phyloP scores from a whole-genome alignment of 2,113 vertebrate species.

The Rattus rattus region DNA sequence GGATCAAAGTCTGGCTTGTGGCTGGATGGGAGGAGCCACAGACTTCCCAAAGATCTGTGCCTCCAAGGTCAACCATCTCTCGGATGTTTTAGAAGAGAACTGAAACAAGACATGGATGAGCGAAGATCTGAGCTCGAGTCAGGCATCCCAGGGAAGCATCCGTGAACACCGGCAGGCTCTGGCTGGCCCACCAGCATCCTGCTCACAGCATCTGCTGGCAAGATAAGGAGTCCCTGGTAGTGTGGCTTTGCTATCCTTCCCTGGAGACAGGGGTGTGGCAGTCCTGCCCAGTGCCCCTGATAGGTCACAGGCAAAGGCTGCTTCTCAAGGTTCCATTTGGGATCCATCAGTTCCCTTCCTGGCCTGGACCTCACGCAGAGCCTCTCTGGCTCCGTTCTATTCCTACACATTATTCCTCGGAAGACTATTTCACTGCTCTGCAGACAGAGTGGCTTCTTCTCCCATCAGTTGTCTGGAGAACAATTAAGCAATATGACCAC shows the following conservation, averaged over 20 bases:
- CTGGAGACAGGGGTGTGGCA: rapidly evolving
- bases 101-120: neutral
- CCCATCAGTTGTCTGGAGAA: neutral
- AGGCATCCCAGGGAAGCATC: conserved; percentile 2
- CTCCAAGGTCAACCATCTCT: neutral
- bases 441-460: neutral
- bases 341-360: no score
- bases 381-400: no score
- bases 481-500: neutral
- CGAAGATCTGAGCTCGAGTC: neutral
- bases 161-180: neutral
- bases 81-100: neutral
- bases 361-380: neutral
- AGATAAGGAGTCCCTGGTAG: neutral
- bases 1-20: neutral
- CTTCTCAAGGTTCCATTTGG: neutral
- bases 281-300: neutral
- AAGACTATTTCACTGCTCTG: neutral
- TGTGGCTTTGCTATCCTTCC: neutral
- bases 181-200: neutral
- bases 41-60: neutral
- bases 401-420: neutral
- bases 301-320: no score
- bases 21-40: neutral
- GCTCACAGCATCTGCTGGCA: neutral